Base-by-base conservation (phyloP, 2,113 vertebrate species). In the Mola mola region DNA sequence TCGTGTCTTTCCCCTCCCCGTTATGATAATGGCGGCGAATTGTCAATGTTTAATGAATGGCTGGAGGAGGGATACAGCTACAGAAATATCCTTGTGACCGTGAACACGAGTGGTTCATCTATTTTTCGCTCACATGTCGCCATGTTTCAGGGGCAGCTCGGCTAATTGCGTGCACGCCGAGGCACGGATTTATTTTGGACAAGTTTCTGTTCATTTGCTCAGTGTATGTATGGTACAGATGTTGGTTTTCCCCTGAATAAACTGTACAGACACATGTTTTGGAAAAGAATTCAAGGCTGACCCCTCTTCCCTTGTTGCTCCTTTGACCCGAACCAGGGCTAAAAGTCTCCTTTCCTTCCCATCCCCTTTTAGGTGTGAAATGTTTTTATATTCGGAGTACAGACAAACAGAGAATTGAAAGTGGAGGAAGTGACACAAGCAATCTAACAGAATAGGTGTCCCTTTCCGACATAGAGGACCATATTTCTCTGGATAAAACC, bases 1-100 rank as follows among this genome's bases (percentile, higher is more conserved):
- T 80, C 64, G 38, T 28, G 47, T 81, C 48, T 66, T 78, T 75
- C 76, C 68, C 48, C 58, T 59, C 58, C 65, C 56, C 53, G 58
- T 78, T 83, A 84, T 75, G 75, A 78, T 84, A 75, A 81, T 70
- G 53, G 61, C 44, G 73, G 66, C 52, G 66, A 53, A 72, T 57
- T 66, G 72, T 87, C 74, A 79, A 84, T 82, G 77, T 85, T 87
- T 89, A 84, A 89, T 85, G 81, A 88, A 78, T 48, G 57, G 60
- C 85, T 80, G 63, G 55, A 62, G 78, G 81, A 66, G 37, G 66
- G 46, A 64, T 79, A 66, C 62, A 57, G 66, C 58, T 75, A 66
- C 62, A 48, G 69, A 77, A 79, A 84, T 70, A 84, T 68, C 61
- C 52, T 11, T 29, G 58, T 70, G 68, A 72, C 66, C 13, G 19